phyloP scores from a whole-genome alignment of 2,113 vertebrate species.

The Peromyscus maniculatus region DNA sequence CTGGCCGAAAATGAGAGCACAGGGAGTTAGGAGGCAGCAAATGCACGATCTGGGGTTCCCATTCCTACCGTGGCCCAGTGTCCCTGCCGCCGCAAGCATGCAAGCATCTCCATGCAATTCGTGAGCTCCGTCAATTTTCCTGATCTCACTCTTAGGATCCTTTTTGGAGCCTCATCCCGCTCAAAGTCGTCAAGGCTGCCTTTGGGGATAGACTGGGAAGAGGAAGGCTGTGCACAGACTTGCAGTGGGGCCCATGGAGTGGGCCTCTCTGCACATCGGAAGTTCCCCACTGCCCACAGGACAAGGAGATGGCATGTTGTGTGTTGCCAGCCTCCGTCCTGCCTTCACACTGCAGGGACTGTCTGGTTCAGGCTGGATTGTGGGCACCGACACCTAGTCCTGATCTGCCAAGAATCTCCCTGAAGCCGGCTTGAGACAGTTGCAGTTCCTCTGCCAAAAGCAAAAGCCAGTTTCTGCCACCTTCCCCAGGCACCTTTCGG shows the following conservation, averaged over 20 bases:
- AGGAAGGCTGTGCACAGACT: not conserved
- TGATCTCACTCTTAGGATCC: not conserved
- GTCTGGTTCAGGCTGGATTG: slow-evolving; percentile 37
- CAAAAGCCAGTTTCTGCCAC: not conserved
- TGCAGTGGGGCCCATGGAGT: no score
- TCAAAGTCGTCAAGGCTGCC: not conserved
- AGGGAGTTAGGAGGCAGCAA: not conserved
- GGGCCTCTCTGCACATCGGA: not conserved
- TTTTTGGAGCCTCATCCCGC: accelerated
- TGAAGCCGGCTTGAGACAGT: not conserved
- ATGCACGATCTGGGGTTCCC: not conserved
- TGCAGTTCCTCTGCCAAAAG: not conserved
- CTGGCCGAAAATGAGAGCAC: not conserved
- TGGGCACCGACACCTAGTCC: not conserved
- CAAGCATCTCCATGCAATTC: not conserved
- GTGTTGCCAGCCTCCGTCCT: not conserved
- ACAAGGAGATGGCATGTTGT: not conserved
- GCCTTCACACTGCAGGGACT: not conserved
- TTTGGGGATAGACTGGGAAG: not conserved
- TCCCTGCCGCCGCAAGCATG: no score
- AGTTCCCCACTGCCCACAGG: not conserved
- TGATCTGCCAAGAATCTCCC: not conserved
- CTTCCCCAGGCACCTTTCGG: not conserved
- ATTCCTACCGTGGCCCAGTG: accelerated
- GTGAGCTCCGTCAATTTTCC: not conserved